These are phyloP conservation scores for Patiria miniata DNA, from an alignment of 35 echinoderm and acorn worm genomes.

Conservation along the genomic window DNA sequence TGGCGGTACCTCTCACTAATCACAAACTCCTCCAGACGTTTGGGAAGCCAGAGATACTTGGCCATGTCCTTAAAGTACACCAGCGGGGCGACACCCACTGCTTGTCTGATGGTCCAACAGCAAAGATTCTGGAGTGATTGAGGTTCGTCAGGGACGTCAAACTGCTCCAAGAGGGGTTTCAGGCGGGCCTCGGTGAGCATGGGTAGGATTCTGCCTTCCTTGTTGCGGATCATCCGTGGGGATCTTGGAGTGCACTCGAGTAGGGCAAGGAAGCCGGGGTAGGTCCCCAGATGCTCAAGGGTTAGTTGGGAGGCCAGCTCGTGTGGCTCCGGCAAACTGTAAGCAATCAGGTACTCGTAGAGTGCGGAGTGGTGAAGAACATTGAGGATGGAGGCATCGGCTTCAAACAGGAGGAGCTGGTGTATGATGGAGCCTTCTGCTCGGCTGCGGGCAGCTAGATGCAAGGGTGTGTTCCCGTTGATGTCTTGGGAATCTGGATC, in stretches of 20 bases:
- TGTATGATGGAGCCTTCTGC: not conserved
- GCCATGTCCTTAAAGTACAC: not conserved
- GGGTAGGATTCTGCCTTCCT: not conserved
- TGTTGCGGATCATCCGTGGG: not conserved
- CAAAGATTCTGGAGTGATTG: not conserved
- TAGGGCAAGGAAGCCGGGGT: constrained; percentile 6
- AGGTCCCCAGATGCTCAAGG: not conserved
- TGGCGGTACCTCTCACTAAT: not conserved
- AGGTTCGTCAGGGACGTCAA: not conserved
- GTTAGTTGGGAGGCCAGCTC: not conserved
- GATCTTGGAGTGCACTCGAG: not conserved
- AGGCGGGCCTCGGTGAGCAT: not conserved
- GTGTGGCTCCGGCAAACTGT: not conserved
- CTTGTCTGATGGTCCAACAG: not conserved
- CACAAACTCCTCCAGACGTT: not conserved
- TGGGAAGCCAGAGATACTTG: not conserved
- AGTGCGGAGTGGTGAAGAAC: not conserved
- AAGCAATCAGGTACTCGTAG: constrained; percentile 30
- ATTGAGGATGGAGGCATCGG: constrained; percentile 16
- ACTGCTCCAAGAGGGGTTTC: not conserved
- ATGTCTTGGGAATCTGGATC: constrained; percentile 13
- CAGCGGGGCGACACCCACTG: not conserved
- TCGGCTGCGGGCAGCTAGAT: not conserved
- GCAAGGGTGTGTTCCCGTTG: constrained; percentile 33
- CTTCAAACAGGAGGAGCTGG: constrained; percentile 1